Evolutionary conservation across 2,113 vertebrate species (phyloP).

Genomic region (Prochilodus magdalenae): DNA sequence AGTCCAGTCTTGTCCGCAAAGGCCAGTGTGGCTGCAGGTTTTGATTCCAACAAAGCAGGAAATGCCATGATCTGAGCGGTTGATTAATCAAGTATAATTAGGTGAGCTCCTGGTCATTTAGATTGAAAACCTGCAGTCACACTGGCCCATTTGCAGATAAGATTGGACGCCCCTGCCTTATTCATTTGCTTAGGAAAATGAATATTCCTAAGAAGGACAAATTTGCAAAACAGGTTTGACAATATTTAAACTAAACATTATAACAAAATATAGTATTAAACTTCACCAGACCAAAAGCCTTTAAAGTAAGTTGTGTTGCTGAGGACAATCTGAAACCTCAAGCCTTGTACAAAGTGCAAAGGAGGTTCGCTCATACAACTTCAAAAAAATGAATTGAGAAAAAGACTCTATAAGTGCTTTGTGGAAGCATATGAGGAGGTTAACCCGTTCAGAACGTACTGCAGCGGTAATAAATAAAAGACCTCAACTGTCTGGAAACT

Average conservation of each 20-base stretch:
- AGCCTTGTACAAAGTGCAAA: not conserved
- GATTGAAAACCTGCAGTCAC: no score
- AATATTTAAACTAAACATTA: not conserved
- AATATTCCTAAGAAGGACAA: not conserved
- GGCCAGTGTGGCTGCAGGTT: no score
- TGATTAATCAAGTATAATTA: no score
- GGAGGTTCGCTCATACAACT: not conserved
- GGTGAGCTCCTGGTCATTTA: no score
- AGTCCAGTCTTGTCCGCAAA: no score
- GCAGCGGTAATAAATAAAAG: not conserved
- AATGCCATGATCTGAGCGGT: no score
- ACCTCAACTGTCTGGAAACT: not conserved
- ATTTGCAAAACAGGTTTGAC: not conserved
- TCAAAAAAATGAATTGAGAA: not conserved
- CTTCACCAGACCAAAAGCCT: not conserved
- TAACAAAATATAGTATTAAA: not conserved
- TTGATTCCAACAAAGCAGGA: no score
- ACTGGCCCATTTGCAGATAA: no score
- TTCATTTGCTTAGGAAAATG: not conserved
- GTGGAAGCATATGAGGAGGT: not conserved
- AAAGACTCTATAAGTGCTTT: not conserved
- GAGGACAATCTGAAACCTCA: not conserved
- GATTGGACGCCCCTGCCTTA: no score
- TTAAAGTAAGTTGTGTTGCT: not conserved
- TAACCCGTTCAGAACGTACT: not conserved